A percentile compares a stretch with the other conserved stretches of the same genome.
Evolutionary conservation across 1,140 invertebrate species (phyloP).

Genomic region (Drosophila lacteicornis): DNA sequence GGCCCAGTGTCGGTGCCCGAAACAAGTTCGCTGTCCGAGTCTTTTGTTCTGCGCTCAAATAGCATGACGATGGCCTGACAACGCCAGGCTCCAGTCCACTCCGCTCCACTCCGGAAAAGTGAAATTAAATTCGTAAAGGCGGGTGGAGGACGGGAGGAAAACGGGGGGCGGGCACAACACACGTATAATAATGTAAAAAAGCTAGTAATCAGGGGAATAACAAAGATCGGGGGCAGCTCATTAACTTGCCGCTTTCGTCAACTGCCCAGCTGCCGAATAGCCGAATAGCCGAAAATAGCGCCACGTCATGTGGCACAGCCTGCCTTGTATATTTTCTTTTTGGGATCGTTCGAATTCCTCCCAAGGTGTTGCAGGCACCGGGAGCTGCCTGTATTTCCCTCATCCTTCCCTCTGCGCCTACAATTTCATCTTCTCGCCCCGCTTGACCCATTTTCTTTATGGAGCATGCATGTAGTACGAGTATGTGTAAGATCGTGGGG

Average conservation of each 20-base stretch:
- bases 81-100: conserved; percentile 27
- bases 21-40: conserved; percentile 62
- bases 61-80: conserved; percentile 70
- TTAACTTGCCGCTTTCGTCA: conserved; percentile 82
- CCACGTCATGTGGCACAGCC: conserved; percentile 62
- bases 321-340: conserved; percentile 17
- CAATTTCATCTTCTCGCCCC: conserved; percentile 58
- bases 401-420: conserved; percentile 38
- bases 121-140: conserved; percentile 66
- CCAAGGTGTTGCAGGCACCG: conserved; percentile 40
- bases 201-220: conserved; percentile 73
- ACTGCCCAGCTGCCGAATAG: conserved; percentile 63
- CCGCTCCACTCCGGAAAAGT: conserved; percentile 61
- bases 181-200: conserved; percentile 60
- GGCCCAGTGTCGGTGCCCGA: conserved; percentile 42
- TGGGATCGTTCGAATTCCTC: conserved; percentile 40
- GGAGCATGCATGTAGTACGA: conserved; percentile 5
- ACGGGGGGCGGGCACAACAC: conserved; percentile 21
- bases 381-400: conserved; percentile 35
- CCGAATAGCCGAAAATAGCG: conserved; percentile 61
- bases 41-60: conserved; percentile 68
- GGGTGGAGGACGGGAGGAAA: conserved; percentile 3
- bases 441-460: conserved; percentile 70
- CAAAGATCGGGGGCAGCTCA: conserved; percentile 71
- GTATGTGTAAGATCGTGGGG: conserved; percentile 3